Base-by-base conservation (phyloP, 2,797 vertebrate genomes). In the Gymnodraco acuticeps region DNA sequence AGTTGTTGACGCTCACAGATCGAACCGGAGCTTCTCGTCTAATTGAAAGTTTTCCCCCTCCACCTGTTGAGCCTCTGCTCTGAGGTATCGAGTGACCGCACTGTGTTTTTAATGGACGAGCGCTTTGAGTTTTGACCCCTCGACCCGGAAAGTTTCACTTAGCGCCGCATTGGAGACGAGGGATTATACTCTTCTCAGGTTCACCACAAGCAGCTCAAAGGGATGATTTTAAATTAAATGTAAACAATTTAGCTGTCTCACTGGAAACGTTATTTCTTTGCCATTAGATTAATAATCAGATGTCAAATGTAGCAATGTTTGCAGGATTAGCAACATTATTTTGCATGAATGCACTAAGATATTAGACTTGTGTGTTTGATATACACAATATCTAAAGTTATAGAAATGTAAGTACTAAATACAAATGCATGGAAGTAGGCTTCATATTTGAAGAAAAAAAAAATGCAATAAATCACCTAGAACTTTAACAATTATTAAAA, bases 61-160 rank as follows among this genome's bases (percentile, higher is more conserved):
- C 82, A 80, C 75, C 78, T 85, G 87, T 75, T 10, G 52, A 23
- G 45, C 17, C 70, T n/a, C 16, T 2, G n/a, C 66, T 38, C 42
- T 1, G 16, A 62, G 1, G 53, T 54, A 15, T 87, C 67, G 2
- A 7, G 70, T 80, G 0, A 73, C 82, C 16, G 0, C 14, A 0
- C 10, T 0, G 51, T 1, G 71, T 64, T 63, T 78, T 47, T 70
- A 59, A 64, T 71, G 11, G 15, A 4, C 0, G 41, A 45, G 17
- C 17, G 43, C 42, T 72, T 56, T 2, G 51, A 51, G 53, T 41
- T 64, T 38, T 50, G 78, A 82, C 81, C 81, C 16, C 15, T 19
- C 1, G 77, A 73, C 86, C 77, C 4, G 76, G 78, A 73, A 81
- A 72, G 66, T 67, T 86, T 81, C 77, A 81, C 73, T 84, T 77